A percentile compares a stretch with the other conserved stretches of the same genome.
phyloP scores from a whole-genome alignment of 2,113 vertebrate genomes.

The Xiphophorus maculatus region DNA sequence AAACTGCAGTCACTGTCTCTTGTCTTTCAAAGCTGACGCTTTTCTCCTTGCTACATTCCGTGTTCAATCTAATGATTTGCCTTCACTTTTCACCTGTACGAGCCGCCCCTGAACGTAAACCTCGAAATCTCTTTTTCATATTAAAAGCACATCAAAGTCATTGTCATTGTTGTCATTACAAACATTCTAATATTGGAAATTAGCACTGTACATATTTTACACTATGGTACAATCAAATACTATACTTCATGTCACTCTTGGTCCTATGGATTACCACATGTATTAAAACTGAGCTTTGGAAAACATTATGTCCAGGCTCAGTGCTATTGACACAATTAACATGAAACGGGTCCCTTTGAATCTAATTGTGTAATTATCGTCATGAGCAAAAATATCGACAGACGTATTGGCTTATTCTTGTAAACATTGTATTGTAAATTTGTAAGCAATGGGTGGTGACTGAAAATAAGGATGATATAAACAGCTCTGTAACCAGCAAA shows the following conservation, averaged over 20 bases:
- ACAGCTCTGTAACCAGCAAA: conserved; percentile 23
- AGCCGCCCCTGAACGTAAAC: conserved; percentile 60
- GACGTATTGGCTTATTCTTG: conserved; percentile 34
- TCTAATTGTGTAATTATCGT: conserved; percentile 32
- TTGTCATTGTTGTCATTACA: conserved; percentile 75
- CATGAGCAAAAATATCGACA: conserved; percentile 39
- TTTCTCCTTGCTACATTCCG: conserved; percentile 81
- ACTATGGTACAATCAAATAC: conserved; percentile 83
- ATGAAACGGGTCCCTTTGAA: conserved; percentile 47
- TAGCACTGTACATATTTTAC: conserved; percentile 84
- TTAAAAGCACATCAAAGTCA: conserved; percentile 77
- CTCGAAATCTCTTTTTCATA: conserved; percentile 76
- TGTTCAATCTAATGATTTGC: conserved; percentile 61
- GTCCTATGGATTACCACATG: conserved; percentile 66
- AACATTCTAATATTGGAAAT: conserved; percentile 82
- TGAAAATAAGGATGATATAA: conserved; percentile 19
- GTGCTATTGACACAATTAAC: conserved; percentile 58
- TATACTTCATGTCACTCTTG: conserved; percentile 67
- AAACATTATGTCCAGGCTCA: conserved; percentile 55
- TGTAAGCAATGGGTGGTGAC: not conserved
- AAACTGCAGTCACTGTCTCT: conserved; percentile 77
- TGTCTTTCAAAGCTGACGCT: conserved; percentile 75
- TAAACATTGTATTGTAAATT: conserved; percentile 38
- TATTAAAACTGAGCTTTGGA: conserved; percentile 55
- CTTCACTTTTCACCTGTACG: conserved; percentile 38